Conservation (phyloP, 1,140 invertebrate species). For the Carposina sasakii region DNA sequence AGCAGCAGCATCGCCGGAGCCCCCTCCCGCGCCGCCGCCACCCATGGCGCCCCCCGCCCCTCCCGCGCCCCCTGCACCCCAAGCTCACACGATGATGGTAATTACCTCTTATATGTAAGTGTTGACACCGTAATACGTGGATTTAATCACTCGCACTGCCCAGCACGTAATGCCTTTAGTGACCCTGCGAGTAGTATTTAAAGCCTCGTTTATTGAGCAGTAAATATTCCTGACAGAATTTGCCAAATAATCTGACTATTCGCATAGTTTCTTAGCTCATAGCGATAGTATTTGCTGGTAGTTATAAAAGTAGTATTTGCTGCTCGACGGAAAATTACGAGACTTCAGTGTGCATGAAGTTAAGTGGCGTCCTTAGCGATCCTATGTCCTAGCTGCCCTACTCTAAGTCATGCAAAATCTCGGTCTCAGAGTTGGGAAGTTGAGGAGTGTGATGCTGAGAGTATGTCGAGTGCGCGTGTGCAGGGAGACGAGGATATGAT, state of each 20-base stretch:
- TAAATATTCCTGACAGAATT: too few relatives aligned
- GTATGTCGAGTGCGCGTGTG: conserved; percentile 70
- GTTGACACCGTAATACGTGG: conserved; percentile 70
- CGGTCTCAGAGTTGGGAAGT: conserved; percentile 69
- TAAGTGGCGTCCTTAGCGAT: too few relatives aligned
- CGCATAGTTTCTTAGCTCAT: too few relatives aligned
- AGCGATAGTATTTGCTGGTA: too few relatives aligned
- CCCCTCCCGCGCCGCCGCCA: conserved; percentile 65
- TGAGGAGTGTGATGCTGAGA: conserved; percentile 68
- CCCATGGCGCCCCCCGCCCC: conserved; percentile 60
- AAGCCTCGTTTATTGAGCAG: too few relatives aligned
- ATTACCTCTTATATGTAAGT: conserved; percentile 82
- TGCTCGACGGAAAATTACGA: too few relatives aligned
- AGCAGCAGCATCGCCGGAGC: conserved; percentile 60
- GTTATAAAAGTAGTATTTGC: too few relatives aligned
- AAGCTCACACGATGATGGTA: conserved; percentile 76
- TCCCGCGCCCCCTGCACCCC: conserved; percentile 44
- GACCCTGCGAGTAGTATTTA: conserved; percentile 20
- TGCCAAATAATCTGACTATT: too few relatives aligned
- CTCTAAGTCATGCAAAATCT: conserved; percentile 54
- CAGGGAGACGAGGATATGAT: conserved; percentile 72
- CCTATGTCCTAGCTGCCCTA: conserved; percentile 26
- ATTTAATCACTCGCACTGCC: conserved; percentile 54
- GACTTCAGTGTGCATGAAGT: too few relatives aligned
- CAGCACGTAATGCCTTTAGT: conserved; percentile 40